A percentile compares a stretch with the other conserved stretches of the same genome.
Conservation (phyloP, 2,113 vertebrate species). For the Clarias gariepinus region DNA sequence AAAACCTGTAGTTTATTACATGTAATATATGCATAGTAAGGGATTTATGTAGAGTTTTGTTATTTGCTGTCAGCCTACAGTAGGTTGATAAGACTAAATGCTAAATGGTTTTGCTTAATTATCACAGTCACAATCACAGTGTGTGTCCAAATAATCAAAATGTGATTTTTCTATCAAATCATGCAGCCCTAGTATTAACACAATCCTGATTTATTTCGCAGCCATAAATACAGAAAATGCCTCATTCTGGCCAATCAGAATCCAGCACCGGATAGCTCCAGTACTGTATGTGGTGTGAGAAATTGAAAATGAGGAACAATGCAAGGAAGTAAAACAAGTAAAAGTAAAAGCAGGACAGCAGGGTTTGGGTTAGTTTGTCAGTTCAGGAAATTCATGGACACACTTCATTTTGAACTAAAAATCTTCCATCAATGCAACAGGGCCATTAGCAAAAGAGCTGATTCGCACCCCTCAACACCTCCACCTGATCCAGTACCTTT, state of each 20-base stretch:
- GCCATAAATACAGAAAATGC: neutral
- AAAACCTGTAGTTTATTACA: too few species aligned
- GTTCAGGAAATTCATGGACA: slow-evolving; percentile 40
- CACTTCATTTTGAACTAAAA: neutral
- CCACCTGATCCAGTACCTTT: slow-evolving; percentile 87
- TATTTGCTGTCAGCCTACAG: too few species aligned
- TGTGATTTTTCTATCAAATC: neutral
- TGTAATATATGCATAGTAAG: too few species aligned
- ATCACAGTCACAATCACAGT: too few species aligned
- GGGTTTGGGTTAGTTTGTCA: neutral
- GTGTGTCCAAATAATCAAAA: too few species aligned
- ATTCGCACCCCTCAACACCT: slow-evolving; percentile 61
- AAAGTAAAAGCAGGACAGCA: neutral
- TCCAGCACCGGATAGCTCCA: neutral
- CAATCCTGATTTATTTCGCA: neutral
- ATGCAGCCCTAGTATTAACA: neutral
- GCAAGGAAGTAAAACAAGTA: neutral
- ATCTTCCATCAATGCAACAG: slow-evolving; percentile 10
- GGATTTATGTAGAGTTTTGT: too few species aligned
- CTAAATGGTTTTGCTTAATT: too few species aligned
- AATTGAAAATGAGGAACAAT: neutral
- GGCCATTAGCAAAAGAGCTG: slow-evolving; percentile 39
- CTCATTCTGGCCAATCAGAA: neutral
- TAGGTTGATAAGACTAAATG: too few species aligned
- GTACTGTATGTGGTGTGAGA: neutral